A percentile compares a stretch with the other conserved stretches of the same genome.
Evolutionary conservation across 2,797 vertebrate species (phyloP).

Genomic region (Spizella passerina): DNA sequence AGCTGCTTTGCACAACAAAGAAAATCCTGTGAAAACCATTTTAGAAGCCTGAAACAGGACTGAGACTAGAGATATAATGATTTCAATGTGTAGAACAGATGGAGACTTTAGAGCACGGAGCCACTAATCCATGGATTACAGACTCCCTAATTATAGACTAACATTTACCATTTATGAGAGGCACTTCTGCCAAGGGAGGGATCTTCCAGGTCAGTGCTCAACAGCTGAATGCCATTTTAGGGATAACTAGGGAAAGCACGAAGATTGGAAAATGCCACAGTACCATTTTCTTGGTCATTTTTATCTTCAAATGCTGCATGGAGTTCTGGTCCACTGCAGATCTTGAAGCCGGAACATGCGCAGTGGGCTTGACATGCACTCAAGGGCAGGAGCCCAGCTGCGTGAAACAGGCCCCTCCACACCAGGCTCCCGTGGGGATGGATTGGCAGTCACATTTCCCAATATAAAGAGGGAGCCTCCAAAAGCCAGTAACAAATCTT

Average conservation of each 20-base stretch:
- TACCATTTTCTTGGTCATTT: neutral
- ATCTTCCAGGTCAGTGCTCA: neutral
- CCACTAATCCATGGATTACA: slow-evolving; percentile 54
- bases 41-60: neutral
- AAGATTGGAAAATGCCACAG: neutral
- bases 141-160: slow-evolving; percentile 13
- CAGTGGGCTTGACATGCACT: neutral
- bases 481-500: neutral
- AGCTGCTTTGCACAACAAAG: slow-evolving; percentile 25
- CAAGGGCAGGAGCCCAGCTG: neutral
- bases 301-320: neutral
- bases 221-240: neutral
- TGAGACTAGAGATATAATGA: neutral
- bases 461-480: neutral
- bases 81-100: slow-evolving; percentile 49
- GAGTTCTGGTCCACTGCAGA: neutral
- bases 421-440: neutral
- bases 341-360: neutral
- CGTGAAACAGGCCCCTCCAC: neutral
- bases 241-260: neutral
- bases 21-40: neutral
- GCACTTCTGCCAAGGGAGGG: neutral
- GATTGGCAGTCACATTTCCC: neutral
- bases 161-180: slow-evolving; percentile 2
- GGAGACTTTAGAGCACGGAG: slow-evolving; percentile 11